These are phyloP conservation scores for Cherax destructor DNA, from an alignment of 1,140 invertebrate species.

Conservation along the genomic window DNA sequence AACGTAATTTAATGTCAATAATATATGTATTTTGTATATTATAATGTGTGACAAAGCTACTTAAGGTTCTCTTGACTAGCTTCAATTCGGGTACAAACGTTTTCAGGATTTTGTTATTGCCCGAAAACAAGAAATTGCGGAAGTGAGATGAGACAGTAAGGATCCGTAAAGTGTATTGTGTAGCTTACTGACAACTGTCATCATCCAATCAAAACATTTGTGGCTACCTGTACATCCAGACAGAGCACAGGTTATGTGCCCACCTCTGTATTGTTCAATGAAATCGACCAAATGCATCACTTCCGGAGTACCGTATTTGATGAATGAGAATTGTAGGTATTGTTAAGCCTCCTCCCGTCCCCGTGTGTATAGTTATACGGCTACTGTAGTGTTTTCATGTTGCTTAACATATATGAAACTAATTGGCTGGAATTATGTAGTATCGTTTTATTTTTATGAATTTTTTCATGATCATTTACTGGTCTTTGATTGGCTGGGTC, in stretches of 20 bases:
- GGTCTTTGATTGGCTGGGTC: conserved; percentile 29
- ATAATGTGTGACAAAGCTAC: conserved; percentile 15
- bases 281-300: neutral
- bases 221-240: neutral
- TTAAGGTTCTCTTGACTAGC: neutral
- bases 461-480: neutral
- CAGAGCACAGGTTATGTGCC: neutral
- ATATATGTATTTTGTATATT: conserved; percentile 27
- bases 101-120: conserved; percentile 16
- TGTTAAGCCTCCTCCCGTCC: conserved; percentile 42
- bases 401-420: conserved; percentile 47
- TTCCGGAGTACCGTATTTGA: neutral
- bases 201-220: conserved; percentile 32
- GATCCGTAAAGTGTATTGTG: neutral
- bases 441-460: conserved; percentile 18
- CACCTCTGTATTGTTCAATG: neutral
- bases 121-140: neutral
- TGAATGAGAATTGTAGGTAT: neutral
- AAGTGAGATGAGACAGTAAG: neutral
- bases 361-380: conserved; percentile 52
- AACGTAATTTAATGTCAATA: conserved; percentile 16
- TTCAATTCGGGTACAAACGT: neutral
- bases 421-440: conserved; percentile 32
- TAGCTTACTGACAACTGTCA: neutral
- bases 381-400: conserved; percentile 46